Conservation (phyloP, 2,888 invertebrate genomes). For the Glaucopsyche alexis region DNA sequence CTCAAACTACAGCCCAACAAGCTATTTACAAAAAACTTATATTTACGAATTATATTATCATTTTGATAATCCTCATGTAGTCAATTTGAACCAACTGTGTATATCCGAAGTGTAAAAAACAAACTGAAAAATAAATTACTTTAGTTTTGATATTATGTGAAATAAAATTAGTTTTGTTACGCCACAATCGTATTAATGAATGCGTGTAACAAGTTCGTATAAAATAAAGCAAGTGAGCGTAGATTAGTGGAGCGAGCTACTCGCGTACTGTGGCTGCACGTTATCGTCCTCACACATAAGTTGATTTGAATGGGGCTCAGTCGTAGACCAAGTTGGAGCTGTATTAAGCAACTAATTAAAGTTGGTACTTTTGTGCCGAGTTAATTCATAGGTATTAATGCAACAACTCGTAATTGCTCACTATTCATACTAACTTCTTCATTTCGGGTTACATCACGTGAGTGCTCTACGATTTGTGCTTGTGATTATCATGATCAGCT, state of each 20-base stretch:
- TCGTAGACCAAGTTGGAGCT: slow-evolving; percentile 49
- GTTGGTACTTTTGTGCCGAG: slow-evolving; percentile 51
- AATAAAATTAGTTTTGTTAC: not conserved
- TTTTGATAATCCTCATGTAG: not conserved
- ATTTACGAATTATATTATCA: not conserved
- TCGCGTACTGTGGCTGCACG: slow-evolving; percentile 39
- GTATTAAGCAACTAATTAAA: slow-evolving; percentile 60
- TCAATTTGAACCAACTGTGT: too few relatives aligned
- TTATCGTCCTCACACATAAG: slow-evolving; percentile 57
- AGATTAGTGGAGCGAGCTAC: slow-evolving; percentile 3
- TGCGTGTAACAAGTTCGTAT: not conserved
- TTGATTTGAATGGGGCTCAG: slow-evolving; percentile 52
- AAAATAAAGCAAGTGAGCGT: slow-evolving; percentile 27
- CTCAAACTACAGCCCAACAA: not conserved
- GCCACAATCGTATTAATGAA: not conserved
- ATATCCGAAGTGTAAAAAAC: not conserved
- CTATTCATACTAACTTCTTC: slow-evolving; percentile 35
- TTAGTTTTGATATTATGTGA: not conserved
- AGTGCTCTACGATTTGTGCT: not conserved
- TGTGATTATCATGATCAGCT: not conserved
- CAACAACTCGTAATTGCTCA: slow-evolving; percentile 40
- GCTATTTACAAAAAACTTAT: not conserved
- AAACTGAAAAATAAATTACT: not conserved
- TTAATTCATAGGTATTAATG: slow-evolving; percentile 43
- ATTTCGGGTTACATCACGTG: slow-evolving; percentile 28